Evolutionary conservation across 2,113 vertebrate genomes (phyloP).

Genomic region (Cyphomyrus discorhynchus): DNA sequence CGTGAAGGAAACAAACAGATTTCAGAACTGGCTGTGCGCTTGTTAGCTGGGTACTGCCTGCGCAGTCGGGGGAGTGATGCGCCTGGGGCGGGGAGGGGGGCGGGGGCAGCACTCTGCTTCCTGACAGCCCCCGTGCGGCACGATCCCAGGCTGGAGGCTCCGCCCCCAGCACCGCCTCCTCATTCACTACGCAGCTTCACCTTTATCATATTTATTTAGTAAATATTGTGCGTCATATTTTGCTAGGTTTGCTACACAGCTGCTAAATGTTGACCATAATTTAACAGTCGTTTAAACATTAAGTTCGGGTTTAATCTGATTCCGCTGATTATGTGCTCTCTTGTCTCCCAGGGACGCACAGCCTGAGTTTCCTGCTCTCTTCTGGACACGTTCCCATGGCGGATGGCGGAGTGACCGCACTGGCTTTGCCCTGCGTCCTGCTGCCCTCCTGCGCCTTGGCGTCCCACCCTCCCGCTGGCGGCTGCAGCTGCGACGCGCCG

Average conservation of each 20-base stretch:
- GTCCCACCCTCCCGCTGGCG: constrained; percentile 64
- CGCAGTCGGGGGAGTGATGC: neutral
- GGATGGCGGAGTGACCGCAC: constrained; percentile 52
- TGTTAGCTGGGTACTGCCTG: neutral
- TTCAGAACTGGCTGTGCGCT: neutral
- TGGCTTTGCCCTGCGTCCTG: constrained; percentile 75
- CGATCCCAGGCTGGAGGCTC: neutral
- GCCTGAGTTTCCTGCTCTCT: constrained; percentile 73
- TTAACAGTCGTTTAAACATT: neutral
- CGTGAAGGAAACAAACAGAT: neutral
- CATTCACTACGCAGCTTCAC: neutral
- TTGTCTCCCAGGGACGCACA: constrained; percentile 45
- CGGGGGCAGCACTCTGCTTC: neutral
- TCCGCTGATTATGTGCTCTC: neutral
- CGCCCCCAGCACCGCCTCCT: neutral
- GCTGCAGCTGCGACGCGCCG: constrained; percentile 55
- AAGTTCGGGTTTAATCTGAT: neutral
- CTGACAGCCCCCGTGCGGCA: neutral
- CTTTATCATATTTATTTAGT: neutral
- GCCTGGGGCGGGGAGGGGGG: neutral
- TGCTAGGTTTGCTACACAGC: neutral
- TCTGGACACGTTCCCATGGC: constrained; percentile 58
- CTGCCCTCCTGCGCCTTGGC: constrained; percentile 67
- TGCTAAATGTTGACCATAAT: neutral
- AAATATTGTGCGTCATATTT: neutral